Evolutionary conservation across 2,888 invertebrate species (phyloP).

Genomic region (Trilocha varians): DNA sequence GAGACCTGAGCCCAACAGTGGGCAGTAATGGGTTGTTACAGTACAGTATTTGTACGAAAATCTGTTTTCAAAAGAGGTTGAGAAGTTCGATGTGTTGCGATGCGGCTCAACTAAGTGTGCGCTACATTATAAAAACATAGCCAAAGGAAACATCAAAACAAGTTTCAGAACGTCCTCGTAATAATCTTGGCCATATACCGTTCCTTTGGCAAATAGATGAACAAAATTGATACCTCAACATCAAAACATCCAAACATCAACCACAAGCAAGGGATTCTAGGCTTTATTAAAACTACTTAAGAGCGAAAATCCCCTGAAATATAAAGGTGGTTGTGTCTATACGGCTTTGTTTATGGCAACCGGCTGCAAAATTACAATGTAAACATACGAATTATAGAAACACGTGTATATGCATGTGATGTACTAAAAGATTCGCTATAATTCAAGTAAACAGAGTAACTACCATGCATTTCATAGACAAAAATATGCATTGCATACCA

Average conservation of each 20-base stretch:
- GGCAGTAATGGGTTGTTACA: too few relatives aligned
- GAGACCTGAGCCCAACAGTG: too few relatives aligned
- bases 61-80: too few relatives aligned
- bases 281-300: background rate
- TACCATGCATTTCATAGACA: too few relatives aligned
- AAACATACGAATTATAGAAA: slow-evolving; percentile 27
- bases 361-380: slow-evolving; percentile 31
- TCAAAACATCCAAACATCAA: background rate
- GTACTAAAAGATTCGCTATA: slow-evolving; percentile 9
- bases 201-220: slow-evolving; percentile 22
- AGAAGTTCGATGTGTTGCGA: too few relatives aligned
- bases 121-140: background rate
- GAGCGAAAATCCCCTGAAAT: background rate
- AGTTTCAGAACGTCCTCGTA: background rate
- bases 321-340: slow-evolving; percentile 4
- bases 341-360: slow-evolving; percentile 18
- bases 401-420: slow-evolving; percentile 22
- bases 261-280: slow-evolving; percentile 1
- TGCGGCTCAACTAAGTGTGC: too few relatives aligned
- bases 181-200: slow-evolving; percentile 8
- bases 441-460: too few relatives aligned
- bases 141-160: background rate
- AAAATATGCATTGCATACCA: too few relatives aligned
- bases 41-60: too few relatives aligned
- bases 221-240: background rate